Evolutionary conservation across 2,113 vertebrate genomes (phyloP), one percentile per base, ranked within the genome.

Genomic region (Phrynosoma platyrhinos): DNA sequence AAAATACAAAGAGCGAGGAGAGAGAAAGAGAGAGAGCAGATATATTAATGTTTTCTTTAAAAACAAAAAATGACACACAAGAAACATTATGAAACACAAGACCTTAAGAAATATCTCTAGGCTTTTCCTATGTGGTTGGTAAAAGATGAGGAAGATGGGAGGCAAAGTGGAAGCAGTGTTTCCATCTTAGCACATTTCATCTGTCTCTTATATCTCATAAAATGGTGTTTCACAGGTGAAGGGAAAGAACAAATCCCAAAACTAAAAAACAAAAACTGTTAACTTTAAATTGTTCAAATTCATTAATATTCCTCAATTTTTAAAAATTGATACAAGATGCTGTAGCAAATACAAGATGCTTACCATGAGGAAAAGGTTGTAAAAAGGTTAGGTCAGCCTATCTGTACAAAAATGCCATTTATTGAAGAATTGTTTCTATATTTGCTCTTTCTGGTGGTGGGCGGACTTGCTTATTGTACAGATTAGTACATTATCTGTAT

Each of bases 391-490:
- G 36, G 75, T 32, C 7, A 85, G 1, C 36, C 83, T 68, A 18
- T 66, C 79, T 66, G 64, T 79, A 79, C 76, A 36, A 86, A 6
- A 85, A 78, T 52, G 47, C 42, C 32, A 79, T 23, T 78, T 66
- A 25, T 77, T 23, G 1, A 16, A 53, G 12, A 80, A 71, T 71
- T 79, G 32, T 55, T 71, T 23, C 23, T 30, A 36, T 9, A 69
- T 12, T 86, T 53, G 3, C 55, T 27, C 12, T 71, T 87, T 40
- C 66, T 40, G 32, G 32, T 40, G 23, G 27, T 66, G 36, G 18
- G 20, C 40, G 52, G 32, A 16, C 36, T 87, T 55, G 64, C 66
- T 53, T 80, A 47, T 8, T 55, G 47, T 71, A 69, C 5, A 58
- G 52, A 80, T 25, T 80, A 79, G n/a, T 52, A 69, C 68, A 21